Conservation (phyloP, 2,113 vertebrate species). For the Rynchops niger region DNA sequence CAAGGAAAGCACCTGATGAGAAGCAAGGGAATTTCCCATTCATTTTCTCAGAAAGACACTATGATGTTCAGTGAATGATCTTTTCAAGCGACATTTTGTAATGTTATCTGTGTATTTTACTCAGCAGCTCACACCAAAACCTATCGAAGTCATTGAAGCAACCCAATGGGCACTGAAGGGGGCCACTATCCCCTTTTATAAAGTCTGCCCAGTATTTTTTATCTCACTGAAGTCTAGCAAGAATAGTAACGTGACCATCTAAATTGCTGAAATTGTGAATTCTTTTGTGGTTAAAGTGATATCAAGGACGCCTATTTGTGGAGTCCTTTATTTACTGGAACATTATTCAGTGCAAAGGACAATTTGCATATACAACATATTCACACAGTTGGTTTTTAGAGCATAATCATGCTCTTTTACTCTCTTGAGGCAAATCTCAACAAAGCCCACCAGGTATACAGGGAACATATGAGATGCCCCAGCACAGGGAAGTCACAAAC, state of each 20-base stretch:
- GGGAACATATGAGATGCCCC: background rate
- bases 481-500: background rate
- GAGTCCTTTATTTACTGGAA: background rate
- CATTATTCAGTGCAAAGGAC: background rate
- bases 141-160: background rate
- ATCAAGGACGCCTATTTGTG: background rate
- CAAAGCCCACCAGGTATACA: background rate
- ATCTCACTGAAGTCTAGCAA: background rate
- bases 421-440: background rate
- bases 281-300: background rate
- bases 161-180: background rate
- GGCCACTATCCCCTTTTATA: background rate
- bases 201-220: background rate
- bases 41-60: background rate
- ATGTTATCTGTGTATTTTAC: background rate
- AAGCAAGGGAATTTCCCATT: background rate
- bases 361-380: background rate
- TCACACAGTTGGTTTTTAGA: background rate
- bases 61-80: background rate
- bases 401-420: background rate
- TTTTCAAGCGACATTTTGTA: background rate
- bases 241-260: background rate
- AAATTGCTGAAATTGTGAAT: background rate
- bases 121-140: background rate
- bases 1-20: background rate